Conservation (phyloP, 2,888 invertebrate genomes). For the Orthosia gothica region DNA sequence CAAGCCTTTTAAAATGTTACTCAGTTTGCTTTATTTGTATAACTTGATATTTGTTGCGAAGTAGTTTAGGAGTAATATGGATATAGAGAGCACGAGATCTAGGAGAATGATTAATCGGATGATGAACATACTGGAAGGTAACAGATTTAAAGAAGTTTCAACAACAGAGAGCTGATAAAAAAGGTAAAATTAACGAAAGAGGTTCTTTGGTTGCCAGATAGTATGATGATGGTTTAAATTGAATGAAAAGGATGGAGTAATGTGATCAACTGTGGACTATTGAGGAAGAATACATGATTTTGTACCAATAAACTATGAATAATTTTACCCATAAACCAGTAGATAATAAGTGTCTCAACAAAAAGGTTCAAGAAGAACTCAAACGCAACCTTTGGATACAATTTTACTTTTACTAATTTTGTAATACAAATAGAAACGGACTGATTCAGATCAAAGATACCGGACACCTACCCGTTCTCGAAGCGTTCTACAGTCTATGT, state of each 20-base stretch:
- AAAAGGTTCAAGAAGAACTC: neutral
- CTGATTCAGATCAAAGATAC: neutral
- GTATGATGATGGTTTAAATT: too few species aligned
- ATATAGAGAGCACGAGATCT: neutral
- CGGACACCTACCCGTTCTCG: slow-evolving; percentile 4
- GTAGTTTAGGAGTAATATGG: neutral
- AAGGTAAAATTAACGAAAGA: neutral
- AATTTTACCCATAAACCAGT: too few species aligned
- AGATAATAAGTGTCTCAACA: neutral
- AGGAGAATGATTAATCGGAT: neutral
- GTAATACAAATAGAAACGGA: neutral
- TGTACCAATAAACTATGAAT: too few species aligned
- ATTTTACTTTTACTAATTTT: neutral
- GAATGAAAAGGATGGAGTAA: too few species aligned
- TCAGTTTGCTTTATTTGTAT: slow-evolving; percentile 32
- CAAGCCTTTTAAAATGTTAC: slow-evolving; percentile 42
- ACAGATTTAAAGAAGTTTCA: neutral
- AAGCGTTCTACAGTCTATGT: neutral
- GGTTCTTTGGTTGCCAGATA: neutral
- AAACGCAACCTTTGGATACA: neutral
- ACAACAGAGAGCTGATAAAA: too few species aligned
- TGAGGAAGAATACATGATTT: too few species aligned
- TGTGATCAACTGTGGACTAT: too few species aligned
- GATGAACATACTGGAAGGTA: neutral
- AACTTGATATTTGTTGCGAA: slow-evolving; percentile 33